These are phyloP conservation scores for Leptinotarsa rubiginosa DNA, from an alignment of 2,888 invertebrate genomes.

Conservation along the genomic window DNA sequence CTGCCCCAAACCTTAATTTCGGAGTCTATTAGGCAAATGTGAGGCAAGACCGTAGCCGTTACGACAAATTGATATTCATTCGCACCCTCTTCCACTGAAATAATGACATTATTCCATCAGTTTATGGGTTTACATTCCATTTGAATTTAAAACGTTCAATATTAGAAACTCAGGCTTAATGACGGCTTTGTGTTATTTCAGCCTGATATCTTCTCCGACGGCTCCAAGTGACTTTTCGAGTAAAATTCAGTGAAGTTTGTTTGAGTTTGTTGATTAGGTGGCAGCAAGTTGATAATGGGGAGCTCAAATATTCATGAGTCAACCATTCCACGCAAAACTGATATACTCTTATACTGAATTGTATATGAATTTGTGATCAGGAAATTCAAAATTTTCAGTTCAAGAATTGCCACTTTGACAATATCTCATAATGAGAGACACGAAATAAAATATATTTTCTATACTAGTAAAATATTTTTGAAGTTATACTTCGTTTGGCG, in stretches of 20 bases:
- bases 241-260: conserved; percentile 5
- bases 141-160: conserved; percentile 32
- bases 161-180: conserved; percentile 23
- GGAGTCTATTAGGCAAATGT: conserved; percentile 42
- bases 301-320: neutral
- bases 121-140: conserved; percentile 35
- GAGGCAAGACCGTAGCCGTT: conserved; percentile 36
- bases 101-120: conserved; percentile 41
- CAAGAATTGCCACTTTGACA: too few species aligned
- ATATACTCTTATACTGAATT: neutral
- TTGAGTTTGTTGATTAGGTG: conserved; percentile 11
- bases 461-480: too few species aligned
- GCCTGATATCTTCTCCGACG: conserved; percentile 7
- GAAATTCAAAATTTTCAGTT: too few species aligned
- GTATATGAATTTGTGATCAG: neutral
- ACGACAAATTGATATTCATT: conserved; percentile 41
- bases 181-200: conserved; percentile 21
- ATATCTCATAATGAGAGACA: too few species aligned
- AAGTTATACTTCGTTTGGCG: too few species aligned
- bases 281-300: neutral
- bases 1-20: conserved; percentile 18
- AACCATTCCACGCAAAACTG: neutral
- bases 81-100: conserved; percentile 36
- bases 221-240: conserved; percentile 7
- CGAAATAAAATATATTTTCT: too few species aligned